Evolutionary conservation across 2,888 invertebrate genomes (phyloP).

Genomic region (Vannuccia rotundouncinata): DNA sequence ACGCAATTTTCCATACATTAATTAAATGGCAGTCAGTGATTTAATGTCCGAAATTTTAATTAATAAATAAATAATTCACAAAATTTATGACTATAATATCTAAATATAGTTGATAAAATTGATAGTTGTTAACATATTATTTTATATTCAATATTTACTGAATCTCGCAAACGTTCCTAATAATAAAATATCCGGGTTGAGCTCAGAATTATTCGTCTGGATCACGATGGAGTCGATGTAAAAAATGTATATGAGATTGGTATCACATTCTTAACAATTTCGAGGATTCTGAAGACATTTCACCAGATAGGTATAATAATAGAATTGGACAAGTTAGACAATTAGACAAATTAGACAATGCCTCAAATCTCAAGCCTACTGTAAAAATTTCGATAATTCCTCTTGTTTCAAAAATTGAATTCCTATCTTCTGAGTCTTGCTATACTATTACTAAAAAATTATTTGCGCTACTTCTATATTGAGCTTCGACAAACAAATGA

Average conservation of each 20-base stretch:
- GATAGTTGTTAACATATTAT: no score
- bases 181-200: not conserved
- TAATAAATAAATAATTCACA: no score
- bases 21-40: not conserved
- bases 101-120: no score
- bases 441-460: not conserved
- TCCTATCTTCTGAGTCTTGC: not conserved
- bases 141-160: no score
- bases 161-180: not conserved
- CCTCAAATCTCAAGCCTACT: not conserved
- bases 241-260: not conserved
- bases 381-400: not conserved
- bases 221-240: not conserved
- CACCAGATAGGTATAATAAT: not conserved
- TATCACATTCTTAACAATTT: not conserved
- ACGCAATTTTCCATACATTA: no score
- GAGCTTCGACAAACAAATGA: not conserved
- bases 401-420: not conserved
- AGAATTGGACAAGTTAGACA: not conserved
- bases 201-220: not conserved
- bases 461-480: not conserved
- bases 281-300: not conserved
- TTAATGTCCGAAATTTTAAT: no score
- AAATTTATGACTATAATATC: no score
- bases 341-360: not conserved